phyloP scores from a whole-genome alignment of 2,797 vertebrate species.

The Enteromius fasciolatus region DNA sequence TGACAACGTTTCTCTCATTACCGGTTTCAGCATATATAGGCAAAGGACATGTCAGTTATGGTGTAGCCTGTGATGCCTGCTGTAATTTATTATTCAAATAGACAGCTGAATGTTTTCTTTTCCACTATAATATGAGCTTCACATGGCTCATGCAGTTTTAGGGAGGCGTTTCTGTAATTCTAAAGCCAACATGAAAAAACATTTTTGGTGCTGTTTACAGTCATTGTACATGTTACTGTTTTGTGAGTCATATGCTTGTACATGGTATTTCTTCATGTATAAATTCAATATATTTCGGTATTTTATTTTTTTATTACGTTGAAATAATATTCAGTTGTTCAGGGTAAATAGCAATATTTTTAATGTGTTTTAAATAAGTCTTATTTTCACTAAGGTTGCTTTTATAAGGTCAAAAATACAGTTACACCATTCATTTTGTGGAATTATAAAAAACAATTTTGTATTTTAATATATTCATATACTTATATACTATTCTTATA shows the following conservation, averaged over 20 bases:
- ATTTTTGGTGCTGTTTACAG: background rate
- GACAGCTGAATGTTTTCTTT: constrained; percentile 15
- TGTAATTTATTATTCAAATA: constrained; percentile 32
- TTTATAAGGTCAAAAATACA: background rate
- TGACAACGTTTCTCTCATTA: constrained; percentile 68
- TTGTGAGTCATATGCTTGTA: background rate
- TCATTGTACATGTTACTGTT: background rate
- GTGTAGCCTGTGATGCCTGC: constrained; percentile 33
- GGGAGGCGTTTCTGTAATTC: background rate
- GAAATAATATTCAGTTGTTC: background rate
- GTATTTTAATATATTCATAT: background rate
- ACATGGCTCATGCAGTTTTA: background rate
- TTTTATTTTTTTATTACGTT: background rate
- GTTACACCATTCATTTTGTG: background rate
- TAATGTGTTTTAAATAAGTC: background rate
- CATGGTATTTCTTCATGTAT: background rate
- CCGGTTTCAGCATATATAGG: constrained; percentile 28
- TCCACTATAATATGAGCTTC: background rate
- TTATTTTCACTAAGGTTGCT: background rate
- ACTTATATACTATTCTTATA: too few species aligned
- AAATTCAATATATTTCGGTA: background rate
- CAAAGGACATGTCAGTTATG: constrained; percentile 36
- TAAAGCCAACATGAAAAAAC: background rate
- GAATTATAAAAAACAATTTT: background rate
- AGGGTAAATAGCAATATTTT: background rate